A percentile compares a stretch with the other conserved stretches of the same genome.
Conservation (phyloP, 92 coral and sea anemone species). For the Paragorgia papillata region DNA sequence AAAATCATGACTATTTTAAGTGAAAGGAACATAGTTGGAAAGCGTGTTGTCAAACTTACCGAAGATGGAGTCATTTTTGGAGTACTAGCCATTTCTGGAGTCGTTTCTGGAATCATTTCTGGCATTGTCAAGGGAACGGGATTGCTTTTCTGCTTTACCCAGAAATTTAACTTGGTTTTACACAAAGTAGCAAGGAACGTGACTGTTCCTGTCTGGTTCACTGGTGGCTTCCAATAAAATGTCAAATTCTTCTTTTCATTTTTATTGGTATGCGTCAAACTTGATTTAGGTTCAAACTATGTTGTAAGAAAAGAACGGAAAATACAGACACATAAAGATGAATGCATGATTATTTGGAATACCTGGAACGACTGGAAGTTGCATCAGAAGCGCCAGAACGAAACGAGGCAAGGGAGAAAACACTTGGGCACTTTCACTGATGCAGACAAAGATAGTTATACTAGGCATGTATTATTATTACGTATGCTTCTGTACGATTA, state of each 20-base stretch:
- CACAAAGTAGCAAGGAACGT: slow-evolving; percentile 15
- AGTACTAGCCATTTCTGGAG: too few relatives aligned
- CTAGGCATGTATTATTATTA: too few relatives aligned
- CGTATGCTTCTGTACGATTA: too few relatives aligned
- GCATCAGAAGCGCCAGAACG: too few relatives aligned
- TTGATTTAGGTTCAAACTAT: slow-evolving; percentile 4
- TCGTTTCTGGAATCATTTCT: too few relatives aligned
- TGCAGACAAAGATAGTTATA: too few relatives aligned
- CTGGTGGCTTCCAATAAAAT: slow-evolving; percentile 26
- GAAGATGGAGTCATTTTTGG: too few relatives aligned
- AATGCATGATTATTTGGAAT: too few relatives aligned
- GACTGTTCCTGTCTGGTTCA: background rate
- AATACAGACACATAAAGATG: background rate
- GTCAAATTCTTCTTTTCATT: background rate
- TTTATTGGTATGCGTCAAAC: slow-evolving; percentile 18
- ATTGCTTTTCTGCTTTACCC: slow-evolving; percentile 15
- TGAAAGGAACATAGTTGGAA: background rate
- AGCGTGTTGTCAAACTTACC: background rate
- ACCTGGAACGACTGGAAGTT: too few relatives aligned
- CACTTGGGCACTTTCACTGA: too few relatives aligned
- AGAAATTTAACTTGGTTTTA: background rate
- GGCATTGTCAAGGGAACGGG: background rate
- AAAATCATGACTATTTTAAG: too few relatives aligned
- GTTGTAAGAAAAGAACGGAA: background rate
- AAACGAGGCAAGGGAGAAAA: too few relatives aligned